Conservation (phyloP, 2,797 vertebrate species). For the Potorous gilbertii region DNA sequence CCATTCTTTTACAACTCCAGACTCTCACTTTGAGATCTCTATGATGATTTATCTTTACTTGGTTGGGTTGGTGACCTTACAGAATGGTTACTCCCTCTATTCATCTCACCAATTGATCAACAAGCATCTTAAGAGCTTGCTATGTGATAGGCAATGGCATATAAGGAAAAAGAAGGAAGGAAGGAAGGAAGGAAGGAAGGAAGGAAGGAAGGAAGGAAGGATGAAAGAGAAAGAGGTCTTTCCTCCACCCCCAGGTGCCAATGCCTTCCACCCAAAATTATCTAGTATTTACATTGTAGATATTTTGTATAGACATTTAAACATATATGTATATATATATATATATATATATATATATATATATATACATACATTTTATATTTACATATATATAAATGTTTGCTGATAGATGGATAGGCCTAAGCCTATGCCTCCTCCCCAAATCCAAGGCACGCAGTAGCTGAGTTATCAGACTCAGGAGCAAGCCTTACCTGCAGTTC, state of each 20-base stretch:
- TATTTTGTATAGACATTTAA: not conserved
- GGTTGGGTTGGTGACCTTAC: too few relatives aligned
- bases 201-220: too few relatives aligned
- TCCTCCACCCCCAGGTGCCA: not conserved
- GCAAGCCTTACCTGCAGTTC: constrained; percentile 87
- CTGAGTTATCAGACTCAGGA: rapidly evolving
- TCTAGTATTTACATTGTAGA: not conserved
- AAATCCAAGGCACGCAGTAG: rapidly evolving
- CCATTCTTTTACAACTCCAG: constrained; percentile 19
- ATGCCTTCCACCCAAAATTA: not conserved
- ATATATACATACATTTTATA: not conserved
- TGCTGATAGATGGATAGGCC: not conserved
- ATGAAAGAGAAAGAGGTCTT: not conserved
- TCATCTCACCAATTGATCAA: too few relatives aligned
- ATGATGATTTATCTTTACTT: too few relatives aligned
- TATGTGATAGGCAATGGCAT: too few relatives aligned
- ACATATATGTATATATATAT: not conserved
- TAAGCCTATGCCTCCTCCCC: too few relatives aligned
- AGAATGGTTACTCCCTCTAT: too few relatives aligned
- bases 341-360: not conserved
- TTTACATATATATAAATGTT: not conserved
- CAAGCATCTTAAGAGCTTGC: too few relatives aligned
- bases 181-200: rapidly evolving
- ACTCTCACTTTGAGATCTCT: too few relatives aligned
- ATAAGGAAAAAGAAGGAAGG: too few relatives aligned